Evolutionary conservation across 1,140 invertebrate genomes (phyloP).

Genomic region (Tetramorium alpestre): DNA sequence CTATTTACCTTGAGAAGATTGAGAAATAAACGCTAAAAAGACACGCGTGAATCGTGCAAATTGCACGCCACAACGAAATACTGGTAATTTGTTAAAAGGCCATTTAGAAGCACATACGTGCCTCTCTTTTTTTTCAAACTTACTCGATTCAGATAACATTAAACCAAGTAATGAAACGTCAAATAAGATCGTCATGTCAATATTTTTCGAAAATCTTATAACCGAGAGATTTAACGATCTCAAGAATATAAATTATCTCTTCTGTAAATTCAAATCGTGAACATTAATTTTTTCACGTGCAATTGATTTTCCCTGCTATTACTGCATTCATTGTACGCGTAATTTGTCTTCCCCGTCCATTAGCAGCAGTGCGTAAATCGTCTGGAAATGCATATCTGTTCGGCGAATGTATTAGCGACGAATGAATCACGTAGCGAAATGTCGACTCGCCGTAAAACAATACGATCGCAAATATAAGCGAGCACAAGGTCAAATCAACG

Average conservation of each 20-base stretch:
- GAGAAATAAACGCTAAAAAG: conserved; percentile 14
- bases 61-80: not conserved
- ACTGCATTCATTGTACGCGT: conserved; percentile 5
- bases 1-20: conserved; percentile 31
- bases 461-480: conserved; percentile 23
- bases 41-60: not conserved
- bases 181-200: not conserved
- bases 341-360: conserved; percentile 21
- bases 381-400: conserved; percentile 35
- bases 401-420: conserved; percentile 16
- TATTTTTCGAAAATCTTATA: not conserved
- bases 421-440: conserved; percentile 37
- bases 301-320: not conserved
- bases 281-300: conserved; percentile 6
- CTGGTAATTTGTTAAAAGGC: not conserved
- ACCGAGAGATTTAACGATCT: not conserved
- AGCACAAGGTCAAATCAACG: not conserved
- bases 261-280: not conserved
- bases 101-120: not conserved
- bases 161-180: not conserved
- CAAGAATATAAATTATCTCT: not conserved
- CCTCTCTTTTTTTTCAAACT: not conserved
- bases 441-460: conserved; percentile 48
- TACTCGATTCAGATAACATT: not conserved
- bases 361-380: conserved; percentile 29